Percentiles rank a stretch among this genome's conserved stretches.
phyloP scores from a whole-genome alignment of 1,140 invertebrate genomes.

The Sogatella furcifera region DNA sequence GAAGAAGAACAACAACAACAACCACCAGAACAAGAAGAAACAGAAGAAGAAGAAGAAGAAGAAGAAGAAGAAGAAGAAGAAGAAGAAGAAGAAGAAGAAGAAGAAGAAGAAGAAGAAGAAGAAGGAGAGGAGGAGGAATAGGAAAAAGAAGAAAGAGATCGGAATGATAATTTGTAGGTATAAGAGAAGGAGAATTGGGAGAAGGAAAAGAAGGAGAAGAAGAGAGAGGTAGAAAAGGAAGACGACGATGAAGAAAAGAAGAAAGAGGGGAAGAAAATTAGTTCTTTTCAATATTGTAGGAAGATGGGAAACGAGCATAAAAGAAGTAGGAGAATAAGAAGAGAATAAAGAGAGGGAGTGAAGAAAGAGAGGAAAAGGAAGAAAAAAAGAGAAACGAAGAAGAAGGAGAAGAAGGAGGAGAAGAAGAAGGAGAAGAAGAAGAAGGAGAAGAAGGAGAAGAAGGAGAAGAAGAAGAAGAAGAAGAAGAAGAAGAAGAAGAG shows the following conservation, averaged over 20 bases:
- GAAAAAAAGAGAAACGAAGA: neutral
- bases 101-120: too few species aligned
- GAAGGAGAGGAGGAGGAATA: too few species aligned
- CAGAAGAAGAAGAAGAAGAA: neutral
- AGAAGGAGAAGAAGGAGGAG: neutral
- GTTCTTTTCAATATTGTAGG: too few species aligned
- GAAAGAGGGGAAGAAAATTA: neutral
- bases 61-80: too few species aligned
- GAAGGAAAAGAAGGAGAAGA: too few species aligned
- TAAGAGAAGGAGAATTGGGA: too few species aligned
- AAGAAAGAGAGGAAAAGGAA: neutral
- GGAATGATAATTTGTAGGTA: too few species aligned
- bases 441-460: neutral
- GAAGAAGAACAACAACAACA: too few species aligned
- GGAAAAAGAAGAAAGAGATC: too few species aligned
- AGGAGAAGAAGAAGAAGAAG: too few species aligned
- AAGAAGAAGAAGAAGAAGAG: neutral
- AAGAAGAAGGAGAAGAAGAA: neutral
- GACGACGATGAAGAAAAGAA: neutral
- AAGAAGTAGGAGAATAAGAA: neutral
- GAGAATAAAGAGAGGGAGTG: neutral
- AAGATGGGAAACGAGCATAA: neutral
- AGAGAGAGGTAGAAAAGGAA: too few species aligned
- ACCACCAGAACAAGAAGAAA: slow-evolving; percentile 2
- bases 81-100: too few species aligned